Conservation (phyloP, 2,797 vertebrate species). For the Sebastes iracundus region DNA sequence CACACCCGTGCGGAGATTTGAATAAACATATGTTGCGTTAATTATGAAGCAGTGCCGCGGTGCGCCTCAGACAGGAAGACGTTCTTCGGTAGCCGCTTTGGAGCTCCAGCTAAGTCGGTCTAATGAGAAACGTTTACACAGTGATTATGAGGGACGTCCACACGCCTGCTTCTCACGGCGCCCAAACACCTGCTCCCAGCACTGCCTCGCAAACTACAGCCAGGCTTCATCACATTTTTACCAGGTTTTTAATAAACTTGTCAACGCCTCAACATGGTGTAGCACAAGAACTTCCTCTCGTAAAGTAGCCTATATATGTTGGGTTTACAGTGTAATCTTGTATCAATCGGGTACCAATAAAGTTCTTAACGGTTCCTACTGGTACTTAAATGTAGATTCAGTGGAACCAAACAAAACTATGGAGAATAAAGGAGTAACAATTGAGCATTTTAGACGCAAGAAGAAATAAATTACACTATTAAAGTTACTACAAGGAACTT, state of each 20-base stretch:
- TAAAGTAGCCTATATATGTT: neutral
- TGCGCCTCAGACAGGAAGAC: conserved; percentile 61
- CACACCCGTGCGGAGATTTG: conserved; percentile 77
- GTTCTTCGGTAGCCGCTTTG: conserved; percentile 46
- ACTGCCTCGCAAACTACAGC: neutral
- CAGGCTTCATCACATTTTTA: conserved; percentile 27
- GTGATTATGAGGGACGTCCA: conserved; percentile 47
- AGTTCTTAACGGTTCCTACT: neutral
- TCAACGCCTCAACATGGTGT: neutral
- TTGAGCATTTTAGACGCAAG: neutral
- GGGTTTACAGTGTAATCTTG: neutral
- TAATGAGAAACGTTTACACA: conserved; percentile 73
- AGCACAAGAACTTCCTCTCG: neutral
- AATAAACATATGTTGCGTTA: conserved; percentile 87
- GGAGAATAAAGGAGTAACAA: neutral
- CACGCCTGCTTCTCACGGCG: conserved; percentile 23
- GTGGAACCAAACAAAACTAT: neutral
- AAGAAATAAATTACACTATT: no score
- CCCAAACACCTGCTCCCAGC: conserved; percentile 57
- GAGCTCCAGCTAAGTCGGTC: conserved; percentile 55
- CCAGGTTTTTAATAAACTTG: conserved; percentile 1
- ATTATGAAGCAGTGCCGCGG: conserved; percentile 69
- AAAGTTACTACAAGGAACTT: neutral
- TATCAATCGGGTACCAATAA: neutral
- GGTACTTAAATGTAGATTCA: neutral